Base-by-base conservation (phyloP, 1,140 invertebrate genomes). In the Caerostris darwini region DNA sequence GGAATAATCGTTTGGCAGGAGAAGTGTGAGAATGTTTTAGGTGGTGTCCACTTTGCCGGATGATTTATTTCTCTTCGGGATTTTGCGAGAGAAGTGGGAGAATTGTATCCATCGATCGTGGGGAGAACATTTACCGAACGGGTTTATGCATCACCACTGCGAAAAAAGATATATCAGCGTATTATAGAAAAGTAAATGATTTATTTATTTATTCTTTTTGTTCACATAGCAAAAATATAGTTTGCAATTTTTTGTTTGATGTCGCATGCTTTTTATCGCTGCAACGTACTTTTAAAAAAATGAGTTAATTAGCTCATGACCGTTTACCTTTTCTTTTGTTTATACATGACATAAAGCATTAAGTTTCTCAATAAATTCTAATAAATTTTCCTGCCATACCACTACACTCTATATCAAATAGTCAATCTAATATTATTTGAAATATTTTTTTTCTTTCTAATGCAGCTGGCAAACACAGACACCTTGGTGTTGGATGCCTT, bases 11-110 rank as follows among this genome's bases (percentile, higher is more conserved):
- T n/a, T 67, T 67, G 61, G 14, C 17, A 67, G 6, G 17, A n/a
- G 61, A 12, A n/a, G 61, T 67, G 61, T 67, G 61, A 67, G 61
- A 67, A 67, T 67, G 61, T 67, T 67, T n/a, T 67, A n/a, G 61
- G 14, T 14, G 61, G 61, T 67, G 61, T 67, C 61, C 61, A 67
- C 61, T 67, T n/a, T 67, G n/a, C 61, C 17, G 6, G 17, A n/a
- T 17, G 61, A 67, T 67, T 67, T 67, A 67, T 67, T 67, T 67
- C 61, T 67, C 3, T 67, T 67, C 5, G 61, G n/a, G 61, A 17
- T 67, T 67, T 67, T 67, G 7, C 5, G 61, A n/a, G 61, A 14
- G n/a, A n/a, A n/a, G 14, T 12, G 3, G 61, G n/a, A n/a, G 14
- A 34, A 67, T 67, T 64, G 14, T 64, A 64, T 64, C n/a, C 61